Evolutionary conservation across 2,797 vertebrate genomes (phyloP).

Genomic region (Notolabrus celidotus): DNA sequence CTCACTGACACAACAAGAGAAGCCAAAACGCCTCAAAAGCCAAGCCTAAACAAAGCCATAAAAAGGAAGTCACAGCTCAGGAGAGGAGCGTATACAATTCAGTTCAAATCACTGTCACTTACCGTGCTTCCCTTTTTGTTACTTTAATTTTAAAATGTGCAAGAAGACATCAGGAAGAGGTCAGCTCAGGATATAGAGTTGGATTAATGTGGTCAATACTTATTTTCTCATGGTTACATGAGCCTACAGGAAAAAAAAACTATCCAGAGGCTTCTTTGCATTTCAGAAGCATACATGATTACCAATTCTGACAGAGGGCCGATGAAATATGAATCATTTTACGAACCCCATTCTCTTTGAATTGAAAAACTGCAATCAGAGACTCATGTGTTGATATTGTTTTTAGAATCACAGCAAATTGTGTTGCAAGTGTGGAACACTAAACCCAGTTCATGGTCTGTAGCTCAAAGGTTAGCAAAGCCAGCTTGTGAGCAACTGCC

Average conservation of each 20-base stretch:
- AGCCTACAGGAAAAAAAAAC: too few relatives aligned
- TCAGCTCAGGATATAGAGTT: slow-evolving; percentile 19
- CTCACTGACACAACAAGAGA: slow-evolving; percentile 56
- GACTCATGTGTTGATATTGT: background rate
- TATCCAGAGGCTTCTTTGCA: background rate
- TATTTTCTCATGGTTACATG: too few relatives aligned
- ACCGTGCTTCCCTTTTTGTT: slow-evolving; percentile 4
- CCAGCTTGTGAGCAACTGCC: slow-evolving; percentile 4
- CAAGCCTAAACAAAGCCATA: slow-evolving; percentile 4
- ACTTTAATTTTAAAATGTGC: too few relatives aligned
- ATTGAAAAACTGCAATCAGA: background rate
- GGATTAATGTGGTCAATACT: slow-evolving; percentile 14
- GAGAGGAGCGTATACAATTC: background rate
- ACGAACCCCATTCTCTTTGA: background rate
- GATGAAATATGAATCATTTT: background rate
- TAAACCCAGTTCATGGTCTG: too few relatives aligned
- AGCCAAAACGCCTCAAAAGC: slow-evolving; percentile 2
- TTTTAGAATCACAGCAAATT: background rate
- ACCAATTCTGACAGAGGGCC: slow-evolving; percentile 1
- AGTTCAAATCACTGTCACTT: background rate
- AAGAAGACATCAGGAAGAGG: slow-evolving; percentile 7
- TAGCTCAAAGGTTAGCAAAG: background rate
- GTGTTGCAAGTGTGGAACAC: slow-evolving; percentile 1
- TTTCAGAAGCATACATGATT: background rate
- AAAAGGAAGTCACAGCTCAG: slow-evolving; percentile 20